Percentiles rank a stretch among this genome's conserved stretches.
Evolutionary conservation across 2,888 invertebrate genomes (phyloP).

Genomic region (Ctenicera cuprea): DNA sequence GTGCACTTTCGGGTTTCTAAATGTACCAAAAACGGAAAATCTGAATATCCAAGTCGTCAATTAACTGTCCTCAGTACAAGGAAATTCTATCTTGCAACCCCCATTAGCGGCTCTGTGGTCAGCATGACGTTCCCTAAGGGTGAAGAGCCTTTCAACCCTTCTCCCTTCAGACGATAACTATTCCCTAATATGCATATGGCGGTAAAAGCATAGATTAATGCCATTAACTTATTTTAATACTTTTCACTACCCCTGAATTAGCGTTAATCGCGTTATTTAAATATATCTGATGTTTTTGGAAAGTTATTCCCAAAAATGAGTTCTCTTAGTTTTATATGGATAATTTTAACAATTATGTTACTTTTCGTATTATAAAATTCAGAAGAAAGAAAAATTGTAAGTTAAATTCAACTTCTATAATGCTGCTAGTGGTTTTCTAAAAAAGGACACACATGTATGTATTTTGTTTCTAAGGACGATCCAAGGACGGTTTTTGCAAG

Average conservation of each 20-base stretch:
- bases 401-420: no score
- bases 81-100: constrained; percentile 56
- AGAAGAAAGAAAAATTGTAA: no score
- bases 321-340: no score
- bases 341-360: no score
- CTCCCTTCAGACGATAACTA: constrained; percentile 50
- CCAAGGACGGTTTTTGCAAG: no score
- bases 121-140: constrained; percentile 53
- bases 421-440: no score
- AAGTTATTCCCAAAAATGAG: no score
- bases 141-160: constrained; percentile 52
- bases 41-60: constrained; percentile 52
- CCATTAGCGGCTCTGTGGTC: constrained; percentile 57
- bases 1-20: constrained; percentile 35
- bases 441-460: no score
- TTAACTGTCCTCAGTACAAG: constrained; percentile 55
- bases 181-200: constrained; percentile 49
- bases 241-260: neutral
- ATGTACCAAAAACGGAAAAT: constrained; percentile 45
- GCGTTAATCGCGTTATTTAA: neutral
- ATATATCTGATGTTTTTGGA: no score
- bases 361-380: no score
- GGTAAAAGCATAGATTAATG: constrained; percentile 47
- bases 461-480: no score
- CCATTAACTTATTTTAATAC: constrained; percentile 20